These are phyloP conservation scores for Catamblyrhynchus diadema DNA, from an alignment of 2,797 vertebrate species.

Conservation along the genomic window DNA sequence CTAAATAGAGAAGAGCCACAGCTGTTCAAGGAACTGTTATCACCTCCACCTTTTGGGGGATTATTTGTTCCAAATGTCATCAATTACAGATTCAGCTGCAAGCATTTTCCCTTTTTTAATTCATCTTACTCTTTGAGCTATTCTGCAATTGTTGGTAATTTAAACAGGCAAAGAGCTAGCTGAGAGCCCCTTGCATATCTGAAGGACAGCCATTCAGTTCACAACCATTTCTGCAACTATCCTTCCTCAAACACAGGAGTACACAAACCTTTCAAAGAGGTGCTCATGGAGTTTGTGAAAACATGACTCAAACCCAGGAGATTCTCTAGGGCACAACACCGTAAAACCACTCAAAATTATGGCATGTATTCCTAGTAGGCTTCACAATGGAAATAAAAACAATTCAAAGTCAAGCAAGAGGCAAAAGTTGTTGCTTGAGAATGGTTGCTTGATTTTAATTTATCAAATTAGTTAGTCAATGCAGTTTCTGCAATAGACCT, in stretches of 20 bases:
- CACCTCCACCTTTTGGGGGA: background rate
- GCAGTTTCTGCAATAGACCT: background rate
- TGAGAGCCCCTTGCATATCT: background rate
- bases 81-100: background rate
- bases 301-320: background rate
- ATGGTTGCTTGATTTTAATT: background rate
- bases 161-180: background rate
- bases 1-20: background rate
- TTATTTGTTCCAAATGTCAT: background rate
- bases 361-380: background rate
- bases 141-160: background rate
- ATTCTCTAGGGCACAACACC: background rate
- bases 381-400: background rate
- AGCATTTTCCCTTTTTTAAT: background rate
- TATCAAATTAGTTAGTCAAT: background rate
- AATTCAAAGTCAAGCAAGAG: background rate
- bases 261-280: background rate
- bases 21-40: background rate
- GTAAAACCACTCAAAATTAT: background rate
- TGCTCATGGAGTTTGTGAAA: background rate
- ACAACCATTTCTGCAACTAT: background rate
- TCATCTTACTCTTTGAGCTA: background rate
- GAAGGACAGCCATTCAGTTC: background rate
- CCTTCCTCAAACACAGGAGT: background rate
- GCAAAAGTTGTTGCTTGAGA: background rate